Base-by-base conservation (phyloP, 2,113 vertebrate genomes). In the Macrotis lagotis region DNA sequence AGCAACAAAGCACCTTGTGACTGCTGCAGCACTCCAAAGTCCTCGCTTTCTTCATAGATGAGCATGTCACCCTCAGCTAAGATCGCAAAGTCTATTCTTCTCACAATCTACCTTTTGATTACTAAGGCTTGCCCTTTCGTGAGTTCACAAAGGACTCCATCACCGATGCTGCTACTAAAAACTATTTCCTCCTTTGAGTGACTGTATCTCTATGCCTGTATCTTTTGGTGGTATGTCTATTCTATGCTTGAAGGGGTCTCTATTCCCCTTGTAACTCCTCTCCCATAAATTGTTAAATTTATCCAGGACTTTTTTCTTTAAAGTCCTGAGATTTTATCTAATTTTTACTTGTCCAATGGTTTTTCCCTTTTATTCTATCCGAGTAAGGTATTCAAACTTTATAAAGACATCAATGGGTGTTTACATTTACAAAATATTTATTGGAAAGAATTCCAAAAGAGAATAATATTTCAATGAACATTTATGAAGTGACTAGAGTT, bases 381-480 rank as follows among this genome's bases (percentile, higher is more conserved):
- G 66, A 74, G 14, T 44, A 44, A 44, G 16, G 5, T 74, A 74
- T 74, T 74, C 37, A 74, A 8, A 74, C 66, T 22, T n/a, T 22
- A n/a, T 74, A 74, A 44, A 74, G 66, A 19, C 37, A 44, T 74
- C 66, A 74, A 22, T 74, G 66, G 66, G 6, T 74, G 19, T 44
- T 22, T 22, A 44, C 16, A 74, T 14, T 44, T 44, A 37, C 66
- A 74, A 74, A n/a, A 74, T 37, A 74, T 37, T n/a, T 25, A 90
- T 24, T 95, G 92, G 52, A 94, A 95, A 88, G 88, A 96, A 94
- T 94, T 83, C 51, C 25, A 89, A 90, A 52, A 88, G 90, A 95
- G 96, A 96, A 97, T 55, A 95, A 96, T 97, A 93, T 97, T 97
- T 74, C 66, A 74, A 44, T 44, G 14, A 74, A 44, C 66, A 22